Evolutionary conservation across 1,140 invertebrate species (phyloP).

Genomic region (Sycobia sp.): DNA sequence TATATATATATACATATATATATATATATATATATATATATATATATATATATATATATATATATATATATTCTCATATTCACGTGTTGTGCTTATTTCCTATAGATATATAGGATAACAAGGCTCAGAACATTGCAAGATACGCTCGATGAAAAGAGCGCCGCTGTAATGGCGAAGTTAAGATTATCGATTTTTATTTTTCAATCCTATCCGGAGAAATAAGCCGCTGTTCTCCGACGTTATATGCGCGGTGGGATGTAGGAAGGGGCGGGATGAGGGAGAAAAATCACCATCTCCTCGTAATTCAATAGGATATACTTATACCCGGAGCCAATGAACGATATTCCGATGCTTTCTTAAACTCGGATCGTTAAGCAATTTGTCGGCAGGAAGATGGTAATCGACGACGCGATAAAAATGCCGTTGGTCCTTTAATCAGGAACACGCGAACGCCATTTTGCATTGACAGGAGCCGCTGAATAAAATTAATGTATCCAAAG

Average conservation of each 20-base stretch:
- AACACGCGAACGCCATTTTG: too few relatives aligned
- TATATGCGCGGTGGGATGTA: background rate
- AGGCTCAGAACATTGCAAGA: background rate
- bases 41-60: too few relatives aligned
- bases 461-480: too few relatives aligned
- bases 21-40: too few relatives aligned
- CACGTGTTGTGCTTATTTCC: background rate
- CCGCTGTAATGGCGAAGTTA: constrained; percentile 4
- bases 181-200: constrained; percentile 18
- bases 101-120: too few relatives aligned
- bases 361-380: constrained; percentile 32
- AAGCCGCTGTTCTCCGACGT: constrained; percentile 3
- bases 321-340: constrained; percentile 8
- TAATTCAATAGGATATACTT: constrained; percentile 25
- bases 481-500: too few relatives aligned
- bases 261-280: background rate
- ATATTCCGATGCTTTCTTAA: constrained; percentile 30
- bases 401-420: too few relatives aligned
- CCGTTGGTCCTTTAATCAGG: too few relatives aligned
- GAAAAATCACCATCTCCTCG: background rate
- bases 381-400: constrained; percentile 30
- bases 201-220: background rate
- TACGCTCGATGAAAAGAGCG: background rate
- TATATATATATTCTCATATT: background rate
- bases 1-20: too few relatives aligned